phyloP scores from a whole-genome alignment of 2,797 vertebrate species.

The Lepus townsendii region DNA sequence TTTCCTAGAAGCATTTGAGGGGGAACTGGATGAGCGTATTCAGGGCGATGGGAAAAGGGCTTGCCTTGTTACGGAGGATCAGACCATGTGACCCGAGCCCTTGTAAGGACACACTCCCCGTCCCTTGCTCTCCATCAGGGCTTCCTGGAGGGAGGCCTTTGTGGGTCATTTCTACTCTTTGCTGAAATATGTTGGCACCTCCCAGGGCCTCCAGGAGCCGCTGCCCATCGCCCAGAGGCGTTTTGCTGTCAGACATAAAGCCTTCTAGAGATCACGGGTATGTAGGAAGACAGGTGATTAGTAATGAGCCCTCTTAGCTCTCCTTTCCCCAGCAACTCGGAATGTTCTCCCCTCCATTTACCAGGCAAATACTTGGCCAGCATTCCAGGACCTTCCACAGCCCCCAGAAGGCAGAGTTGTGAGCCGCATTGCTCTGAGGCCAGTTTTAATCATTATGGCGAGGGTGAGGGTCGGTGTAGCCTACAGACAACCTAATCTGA shows the following conservation, averaged over 20 bases:
- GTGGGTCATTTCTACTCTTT: not conserved
- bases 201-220: not conserved
- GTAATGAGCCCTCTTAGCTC: not conserved
- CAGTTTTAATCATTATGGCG: not conserved
- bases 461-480: no score
- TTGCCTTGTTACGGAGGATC: not conserved
- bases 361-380: not conserved
- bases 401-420: not conserved
- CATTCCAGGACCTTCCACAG: not conserved
- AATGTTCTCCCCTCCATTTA: not conserved
- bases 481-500: not conserved
- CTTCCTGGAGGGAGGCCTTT: not conserved
- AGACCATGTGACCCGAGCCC: not conserved
- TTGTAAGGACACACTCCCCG: not conserved
- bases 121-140: not conserved
- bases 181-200: not conserved
- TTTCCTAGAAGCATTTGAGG: not conserved
- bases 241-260: not conserved
- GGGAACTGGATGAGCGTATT: not conserved
- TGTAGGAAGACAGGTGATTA: not conserved
- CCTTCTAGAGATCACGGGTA: not conserved
- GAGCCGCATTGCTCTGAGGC: not conserved
- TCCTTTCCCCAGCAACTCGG: conserved; percentile 1
- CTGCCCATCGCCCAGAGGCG: not conserved
- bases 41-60: not conserved